phyloP scores from a whole-genome alignment of 2,888 invertebrate genomes.

The Venusia cambrica region DNA sequence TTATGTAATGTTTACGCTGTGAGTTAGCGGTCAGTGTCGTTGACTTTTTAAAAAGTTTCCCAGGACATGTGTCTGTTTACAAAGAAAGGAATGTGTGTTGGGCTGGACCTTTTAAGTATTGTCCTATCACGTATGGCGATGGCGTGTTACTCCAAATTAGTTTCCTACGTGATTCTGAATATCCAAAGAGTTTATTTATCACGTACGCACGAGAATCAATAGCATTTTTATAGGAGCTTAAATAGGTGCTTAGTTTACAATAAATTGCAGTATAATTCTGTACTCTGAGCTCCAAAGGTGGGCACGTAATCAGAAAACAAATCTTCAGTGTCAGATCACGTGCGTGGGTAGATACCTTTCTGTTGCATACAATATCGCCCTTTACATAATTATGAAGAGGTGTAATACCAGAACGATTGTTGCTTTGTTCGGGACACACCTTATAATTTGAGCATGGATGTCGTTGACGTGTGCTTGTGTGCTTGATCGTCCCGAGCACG shows the following conservation, averaged over 20 bases:
- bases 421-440: slow-evolving; percentile 24
- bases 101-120: slow-evolving; percentile 32
- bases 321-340: slow-evolving; percentile 71
- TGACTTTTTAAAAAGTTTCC: slow-evolving; percentile 39
- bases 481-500: no score
- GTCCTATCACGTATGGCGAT: slow-evolving; percentile 30
- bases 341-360: slow-evolving; percentile 51
- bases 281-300: slow-evolving; percentile 48
- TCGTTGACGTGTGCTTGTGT: slow-evolving; percentile 18
- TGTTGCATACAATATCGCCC: slow-evolving; percentile 53
- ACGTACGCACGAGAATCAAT: slow-evolving; percentile 28
- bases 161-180: slow-evolving; percentile 20
- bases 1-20: slow-evolving; percentile 39
- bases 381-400: slow-evolving; percentile 51
- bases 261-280: slow-evolving; percentile 28
- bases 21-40: slow-evolving; percentile 40
- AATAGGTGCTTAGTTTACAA: no score
- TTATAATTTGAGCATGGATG: slow-evolving; percentile 19
- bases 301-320: slow-evolving; percentile 69
- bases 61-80: slow-evolving; percentile 39
- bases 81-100: slow-evolving; percentile 42
- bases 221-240: slow-evolving; percentile 8
- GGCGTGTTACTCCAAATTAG: slow-evolving; percentile 28
- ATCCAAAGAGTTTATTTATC: slow-evolving; percentile 13
- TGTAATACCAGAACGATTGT: slow-evolving; percentile 28